Evolutionary conservation across 1,140 invertebrate species (phyloP).

Genomic region (Rhagoletis zephyria): DNA sequence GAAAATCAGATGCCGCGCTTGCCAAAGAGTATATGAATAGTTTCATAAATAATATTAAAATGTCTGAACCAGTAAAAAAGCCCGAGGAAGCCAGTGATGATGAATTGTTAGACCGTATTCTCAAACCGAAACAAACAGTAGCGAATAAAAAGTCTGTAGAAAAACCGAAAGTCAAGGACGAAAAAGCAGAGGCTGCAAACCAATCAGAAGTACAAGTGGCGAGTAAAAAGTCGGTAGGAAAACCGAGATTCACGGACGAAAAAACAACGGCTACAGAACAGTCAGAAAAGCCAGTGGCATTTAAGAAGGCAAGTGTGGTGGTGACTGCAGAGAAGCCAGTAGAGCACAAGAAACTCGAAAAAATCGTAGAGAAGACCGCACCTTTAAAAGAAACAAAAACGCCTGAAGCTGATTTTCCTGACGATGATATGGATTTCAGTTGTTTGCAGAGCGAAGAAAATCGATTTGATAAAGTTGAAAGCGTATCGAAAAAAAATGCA

Average conservation of each 20-base stretch:
- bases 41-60: constrained; percentile 71
- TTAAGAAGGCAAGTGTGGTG: not conserved
- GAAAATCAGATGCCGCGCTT: constrained; percentile 68
- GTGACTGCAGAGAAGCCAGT: not conserved
- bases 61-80: constrained; percentile 63
- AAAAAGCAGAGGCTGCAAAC: not conserved
- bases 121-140: constrained; percentile 64
- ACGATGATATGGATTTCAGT: constrained; percentile 68
- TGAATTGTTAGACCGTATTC: constrained; percentile 67
- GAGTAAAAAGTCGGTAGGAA: constrained; percentile 54
- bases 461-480: constrained; percentile 72
- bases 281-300: constrained; percentile 48
- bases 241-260: too few species aligned
- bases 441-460: constrained; percentile 76
- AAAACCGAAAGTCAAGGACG: not conserved
- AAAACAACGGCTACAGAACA: not conserved
- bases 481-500: not conserved
- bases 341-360: too few species aligned
- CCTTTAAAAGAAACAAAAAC: not conserved
- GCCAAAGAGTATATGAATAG: constrained; percentile 79
- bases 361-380: not conserved
- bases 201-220: not conserved
- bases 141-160: constrained; percentile 58
- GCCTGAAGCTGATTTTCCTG: constrained; percentile 28
- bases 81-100: constrained; percentile 66